These are phyloP conservation scores for Sthenelais limicola DNA, from an alignment of 2,888 invertebrate genomes.

Conservation along the genomic window DNA sequence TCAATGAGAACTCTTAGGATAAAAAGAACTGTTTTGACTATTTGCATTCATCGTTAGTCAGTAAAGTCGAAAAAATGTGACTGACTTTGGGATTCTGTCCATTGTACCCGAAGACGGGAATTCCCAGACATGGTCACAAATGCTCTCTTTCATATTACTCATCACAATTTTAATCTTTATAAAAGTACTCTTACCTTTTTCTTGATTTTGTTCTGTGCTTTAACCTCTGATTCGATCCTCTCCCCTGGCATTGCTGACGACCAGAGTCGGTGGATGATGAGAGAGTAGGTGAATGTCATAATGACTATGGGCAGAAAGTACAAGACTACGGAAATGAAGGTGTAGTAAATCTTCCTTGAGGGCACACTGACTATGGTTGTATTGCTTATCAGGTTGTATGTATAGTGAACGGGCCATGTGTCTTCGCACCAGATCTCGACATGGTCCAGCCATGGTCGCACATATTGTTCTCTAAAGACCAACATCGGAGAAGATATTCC, in stretches of 20 bases:
- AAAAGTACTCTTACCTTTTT: constrained; percentile 61
- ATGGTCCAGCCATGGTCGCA: constrained; percentile 83
- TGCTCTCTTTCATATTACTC: too few relatives aligned
- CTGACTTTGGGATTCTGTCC: too few relatives aligned
- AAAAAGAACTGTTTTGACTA: too few relatives aligned
- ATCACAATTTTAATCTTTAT: not conserved
- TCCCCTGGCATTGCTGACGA: constrained; percentile 70
- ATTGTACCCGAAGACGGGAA: too few relatives aligned
- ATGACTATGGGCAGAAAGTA: constrained; percentile 85
- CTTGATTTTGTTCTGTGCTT: constrained; percentile 65
- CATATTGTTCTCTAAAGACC: constrained; percentile 73
- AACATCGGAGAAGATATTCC: constrained; percentile 74
- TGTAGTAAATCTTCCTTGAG: constrained; percentile 83
- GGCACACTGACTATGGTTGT: constrained; percentile 52
- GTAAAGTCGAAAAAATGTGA: too few relatives aligned
- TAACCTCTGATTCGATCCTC: constrained; percentile 63
- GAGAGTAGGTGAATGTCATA: constrained; percentile 82
- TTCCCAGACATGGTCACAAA: too few relatives aligned
- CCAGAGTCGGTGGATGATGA: constrained; percentile 80
- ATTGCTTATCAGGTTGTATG: constrained; percentile 42
- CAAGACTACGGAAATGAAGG: constrained; percentile 81
- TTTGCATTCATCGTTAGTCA: too few relatives aligned
- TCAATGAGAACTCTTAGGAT: too few relatives aligned
- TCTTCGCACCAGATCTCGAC: constrained; percentile 85
- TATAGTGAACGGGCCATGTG: constrained; percentile 56